Base-by-base conservation (phyloP, 2,113 vertebrate genomes). In the Tragelaphus scriptus region DNA sequence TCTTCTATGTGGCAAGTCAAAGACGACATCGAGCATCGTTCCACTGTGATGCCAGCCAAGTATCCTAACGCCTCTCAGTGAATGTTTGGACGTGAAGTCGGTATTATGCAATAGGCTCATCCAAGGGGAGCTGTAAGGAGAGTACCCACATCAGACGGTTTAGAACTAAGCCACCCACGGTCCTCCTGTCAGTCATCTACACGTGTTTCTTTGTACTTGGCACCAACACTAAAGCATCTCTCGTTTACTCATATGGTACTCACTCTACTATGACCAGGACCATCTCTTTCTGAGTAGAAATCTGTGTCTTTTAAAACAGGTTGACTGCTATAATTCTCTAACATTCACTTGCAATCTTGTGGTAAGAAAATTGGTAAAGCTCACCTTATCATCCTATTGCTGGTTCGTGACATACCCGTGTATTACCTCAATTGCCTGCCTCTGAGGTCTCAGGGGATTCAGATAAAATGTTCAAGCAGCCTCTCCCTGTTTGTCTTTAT, bases 51-150 rank as follows among this genome's bases (percentile, higher is more conserved):
- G 56, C 2, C 65, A 61, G 2, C 12, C 75, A 59, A 53, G 71
- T 44, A 65, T 56, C 3, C 19, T 40, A 47, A 12, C 0, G 0
- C 13, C 65, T 59, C 17, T 7, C 32, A 26, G 4, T 13, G 5
- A 21, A 2, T 30, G 36, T 49, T 23, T 56, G 28, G 36, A 86
- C 8, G 4, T 53, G 44, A 30, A 23, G 23, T 6, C 49, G 36
- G 32, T 10, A 14, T 40, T 55, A 87, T 3, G 2, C 11, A 25
- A 51, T 0, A 71, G n/a, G 17, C 13, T 58, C 14, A 51, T 71
- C 49, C 19, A 11, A 16, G 4, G 17, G 25, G 40, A 7, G 10
- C 26, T n/a, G 53, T 88, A 44, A 44, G 1, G 19, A 40, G 3
- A 75, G 10, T 11, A 2, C 32, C 26, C 1, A 14, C 23, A 53